These are phyloP conservation scores for Zapornia atra DNA, from an alignment of 2,113 vertebrate species.

Conservation along the genomic window DNA sequence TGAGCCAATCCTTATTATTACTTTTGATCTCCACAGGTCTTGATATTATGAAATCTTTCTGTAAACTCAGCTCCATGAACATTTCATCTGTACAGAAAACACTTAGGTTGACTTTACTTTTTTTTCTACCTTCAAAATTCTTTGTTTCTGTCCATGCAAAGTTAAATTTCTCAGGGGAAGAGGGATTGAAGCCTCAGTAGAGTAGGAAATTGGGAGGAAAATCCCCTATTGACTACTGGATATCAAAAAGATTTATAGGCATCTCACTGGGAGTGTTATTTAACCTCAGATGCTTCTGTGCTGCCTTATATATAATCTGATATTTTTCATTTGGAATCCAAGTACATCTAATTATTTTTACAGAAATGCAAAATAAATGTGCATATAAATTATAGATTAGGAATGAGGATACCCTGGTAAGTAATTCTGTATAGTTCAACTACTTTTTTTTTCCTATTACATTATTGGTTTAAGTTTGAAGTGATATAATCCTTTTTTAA, in stretches of 20 bases:
- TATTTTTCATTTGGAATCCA: conserved; percentile 32
- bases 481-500: conserved; percentile 67
- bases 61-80: conserved; percentile 37
- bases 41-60: conserved; percentile 45
- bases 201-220: conserved; percentile 53
- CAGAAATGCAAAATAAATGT: conserved; percentile 54
- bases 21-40: conserved; percentile 47
- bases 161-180: conserved; percentile 7
- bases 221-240: conserved; percentile 15
- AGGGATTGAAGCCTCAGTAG: conserved; percentile 12
- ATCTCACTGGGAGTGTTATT: conserved; percentile 8
- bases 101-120: conserved; percentile 18
- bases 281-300: conserved; percentile 36
- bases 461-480: conserved; percentile 60
- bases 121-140: conserved; percentile 23
- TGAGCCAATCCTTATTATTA: conserved; percentile 39
- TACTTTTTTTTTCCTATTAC: conserved; percentile 1
- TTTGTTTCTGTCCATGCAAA: not conserved
- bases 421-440: conserved; percentile 7
- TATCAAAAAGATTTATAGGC: conserved; percentile 28
- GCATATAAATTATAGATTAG: conserved; percentile 58
- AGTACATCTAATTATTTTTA: conserved; percentile 51
- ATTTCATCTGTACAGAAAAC: conserved; percentile 25
- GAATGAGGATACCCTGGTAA: conserved; percentile 28
- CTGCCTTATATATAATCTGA: conserved; percentile 20